Conservation (phyloP, 2,113 vertebrate genomes). For the Felis chaus region DNA sequence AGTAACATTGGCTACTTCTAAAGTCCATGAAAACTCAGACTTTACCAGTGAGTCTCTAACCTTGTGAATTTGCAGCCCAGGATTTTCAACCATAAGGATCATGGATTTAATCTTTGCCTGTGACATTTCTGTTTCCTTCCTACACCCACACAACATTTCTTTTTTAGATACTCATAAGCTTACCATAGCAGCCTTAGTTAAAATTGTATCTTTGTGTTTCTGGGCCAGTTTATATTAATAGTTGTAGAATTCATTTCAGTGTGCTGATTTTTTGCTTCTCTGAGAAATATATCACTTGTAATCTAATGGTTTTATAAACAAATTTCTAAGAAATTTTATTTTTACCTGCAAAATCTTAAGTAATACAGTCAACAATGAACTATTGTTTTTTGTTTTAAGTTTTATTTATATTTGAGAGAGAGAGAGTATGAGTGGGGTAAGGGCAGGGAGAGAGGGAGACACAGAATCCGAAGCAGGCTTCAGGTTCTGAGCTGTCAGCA, state of each 20-base stretch:
- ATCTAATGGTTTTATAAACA: conserved; percentile 42
- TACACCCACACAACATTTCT: conserved; percentile 64
- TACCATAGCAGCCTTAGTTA: conserved; percentile 13
- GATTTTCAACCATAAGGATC: conserved; percentile 71
- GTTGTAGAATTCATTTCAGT: background rate
- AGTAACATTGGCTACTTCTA: conserved; percentile 22
- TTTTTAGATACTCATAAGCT: conserved; percentile 39
- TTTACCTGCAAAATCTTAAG: background rate
- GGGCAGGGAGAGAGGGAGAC: no score
- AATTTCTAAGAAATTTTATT: background rate
- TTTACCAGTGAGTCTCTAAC: conserved; percentile 54
- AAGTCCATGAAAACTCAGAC: conserved; percentile 4
- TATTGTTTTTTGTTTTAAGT: background rate
- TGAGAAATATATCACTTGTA: conserved; percentile 8
- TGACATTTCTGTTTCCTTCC: conserved; percentile 72
- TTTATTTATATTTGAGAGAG: no score
- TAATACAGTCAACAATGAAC: background rate
- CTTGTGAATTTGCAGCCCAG: conserved; percentile 44
- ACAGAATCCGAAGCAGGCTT: no score
- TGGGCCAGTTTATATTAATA: conserved; percentile 33
- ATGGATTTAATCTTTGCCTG: conserved; percentile 58
- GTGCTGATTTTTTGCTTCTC: background rate
- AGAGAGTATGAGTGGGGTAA: no score
- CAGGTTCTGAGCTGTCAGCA: no score
- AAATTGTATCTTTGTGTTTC: conserved; percentile 29